Percentiles rank a stretch among this genome's conserved stretches.
Conservation (phyloP, 2,888 invertebrate genomes). For the Clanis bilineata region DNA sequence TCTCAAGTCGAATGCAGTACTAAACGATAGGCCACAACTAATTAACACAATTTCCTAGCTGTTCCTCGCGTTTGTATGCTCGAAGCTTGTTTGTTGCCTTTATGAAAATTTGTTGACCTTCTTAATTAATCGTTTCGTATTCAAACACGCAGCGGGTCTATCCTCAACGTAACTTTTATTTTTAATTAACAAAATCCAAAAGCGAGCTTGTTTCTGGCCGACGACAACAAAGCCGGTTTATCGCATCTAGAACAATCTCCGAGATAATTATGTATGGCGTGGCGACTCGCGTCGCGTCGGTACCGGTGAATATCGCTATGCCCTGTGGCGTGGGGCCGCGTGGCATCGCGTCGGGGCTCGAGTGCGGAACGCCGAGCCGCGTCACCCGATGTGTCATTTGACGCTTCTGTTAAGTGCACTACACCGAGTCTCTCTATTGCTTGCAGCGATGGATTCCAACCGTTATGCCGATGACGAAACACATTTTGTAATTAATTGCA, state of each 20-base stretch:
- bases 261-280: slow-evolving; percentile 32
- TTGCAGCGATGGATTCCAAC: slow-evolving; percentile 3
- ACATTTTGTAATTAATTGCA: slow-evolving; percentile 64
- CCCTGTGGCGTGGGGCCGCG: not conserved
- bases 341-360: not conserved
- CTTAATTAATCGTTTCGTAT: slow-evolving; percentile 77
- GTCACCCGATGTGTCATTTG: slow-evolving; percentile 2
- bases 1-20: not conserved
- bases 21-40: slow-evolving; percentile 4
- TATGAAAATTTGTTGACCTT: slow-evolving; percentile 66
- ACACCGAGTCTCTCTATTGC: not conserved
- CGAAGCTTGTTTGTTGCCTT: slow-evolving; percentile 17
- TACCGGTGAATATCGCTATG: slow-evolving; percentile 15
- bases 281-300: slow-evolving; percentile 22
- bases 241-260: slow-evolving; percentile 34
- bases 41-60: slow-evolving; percentile 8
- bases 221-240: slow-evolving; percentile 37
- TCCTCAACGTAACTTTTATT: slow-evolving; percentile 47
- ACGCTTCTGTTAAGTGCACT: slow-evolving; percentile 14
- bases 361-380: not conserved
- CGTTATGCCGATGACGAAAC: slow-evolving; percentile 36
- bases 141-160: slow-evolving; percentile 52
- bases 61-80: not conserved
- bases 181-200: slow-evolving; percentile 40
- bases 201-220: slow-evolving; percentile 22